Evolutionary conservation across 2,113 vertebrate species (phyloP).

Genomic region (Ploceus nigricollis): DNA sequence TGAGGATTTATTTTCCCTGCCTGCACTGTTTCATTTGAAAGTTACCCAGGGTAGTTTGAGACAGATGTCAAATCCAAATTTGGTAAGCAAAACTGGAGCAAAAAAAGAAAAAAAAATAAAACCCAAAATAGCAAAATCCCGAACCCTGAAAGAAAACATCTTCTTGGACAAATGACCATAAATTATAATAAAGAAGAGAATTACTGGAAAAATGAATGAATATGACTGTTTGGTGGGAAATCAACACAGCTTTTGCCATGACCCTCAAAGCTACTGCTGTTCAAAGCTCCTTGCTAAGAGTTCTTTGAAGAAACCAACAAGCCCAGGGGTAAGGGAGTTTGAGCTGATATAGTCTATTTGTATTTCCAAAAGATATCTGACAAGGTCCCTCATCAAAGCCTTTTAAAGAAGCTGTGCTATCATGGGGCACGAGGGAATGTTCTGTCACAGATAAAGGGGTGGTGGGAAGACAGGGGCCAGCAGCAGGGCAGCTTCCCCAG

Average conservation of each 20-base stretch:
- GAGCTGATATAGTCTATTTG: background rate
- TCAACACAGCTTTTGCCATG: background rate
- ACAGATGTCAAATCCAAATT: background rate
- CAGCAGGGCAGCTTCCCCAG: background rate
- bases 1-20: background rate
- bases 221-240: background rate
- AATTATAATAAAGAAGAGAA: background rate
- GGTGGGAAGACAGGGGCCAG: background rate
- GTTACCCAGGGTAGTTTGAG: background rate
- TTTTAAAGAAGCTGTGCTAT: background rate
- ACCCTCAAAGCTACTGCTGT: background rate
- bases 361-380: constrained; percentile 2
- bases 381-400: constrained; percentile 1
- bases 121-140: background rate
- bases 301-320: constrained; percentile 11
- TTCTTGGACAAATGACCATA: background rate
- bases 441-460: background rate
- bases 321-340: background rate
- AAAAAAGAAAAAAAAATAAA: background rate
- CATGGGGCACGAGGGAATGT: background rate
- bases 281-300: background rate
- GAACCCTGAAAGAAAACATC: background rate
- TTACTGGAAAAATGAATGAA: background rate
- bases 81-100: background rate
- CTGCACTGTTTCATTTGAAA: background rate